Percentiles rank a stretch among this genome's conserved stretches.
These are phyloP conservation scores for Hystrix brachyura DNA, from an alignment of 2,113 vertebrate species.

Conservation along the genomic window DNA sequence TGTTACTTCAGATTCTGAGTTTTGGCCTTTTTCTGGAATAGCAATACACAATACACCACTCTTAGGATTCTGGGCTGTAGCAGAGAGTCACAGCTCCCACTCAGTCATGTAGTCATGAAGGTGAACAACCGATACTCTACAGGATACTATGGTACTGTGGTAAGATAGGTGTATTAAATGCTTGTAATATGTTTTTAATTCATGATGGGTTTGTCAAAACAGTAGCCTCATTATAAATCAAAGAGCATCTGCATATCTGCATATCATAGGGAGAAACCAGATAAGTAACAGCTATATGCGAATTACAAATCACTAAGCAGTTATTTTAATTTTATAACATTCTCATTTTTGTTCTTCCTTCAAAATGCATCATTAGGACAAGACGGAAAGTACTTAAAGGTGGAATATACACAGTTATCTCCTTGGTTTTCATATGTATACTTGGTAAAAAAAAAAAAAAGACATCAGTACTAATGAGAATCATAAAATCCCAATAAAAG, in stretches of 20 bases:
- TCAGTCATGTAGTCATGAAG: not conserved
- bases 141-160: not conserved
- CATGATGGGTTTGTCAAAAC: not conserved
- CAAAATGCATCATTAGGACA: constrained; percentile 6
- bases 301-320: not conserved
- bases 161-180: not conserved
- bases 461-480: not conserved
- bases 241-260: not conserved
- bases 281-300: not conserved
- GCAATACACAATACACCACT: not conserved
- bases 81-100: not conserved
- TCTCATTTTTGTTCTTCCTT: not conserved
- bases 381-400: not conserved
- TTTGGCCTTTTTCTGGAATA: not conserved
- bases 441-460: not conserved
- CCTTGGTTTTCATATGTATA: not conserved
- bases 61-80: not conserved
- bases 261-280: not conserved
- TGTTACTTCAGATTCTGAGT: not conserved
- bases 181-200: not conserved
- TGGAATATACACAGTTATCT: not conserved
- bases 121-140: not conserved
- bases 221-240: not conserved
- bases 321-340: constrained; percentile 15
- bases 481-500: not conserved